phyloP scores from a whole-genome alignment of 2,113 vertebrate genomes.

The Sinocyclocheilus anophthalmus region DNA sequence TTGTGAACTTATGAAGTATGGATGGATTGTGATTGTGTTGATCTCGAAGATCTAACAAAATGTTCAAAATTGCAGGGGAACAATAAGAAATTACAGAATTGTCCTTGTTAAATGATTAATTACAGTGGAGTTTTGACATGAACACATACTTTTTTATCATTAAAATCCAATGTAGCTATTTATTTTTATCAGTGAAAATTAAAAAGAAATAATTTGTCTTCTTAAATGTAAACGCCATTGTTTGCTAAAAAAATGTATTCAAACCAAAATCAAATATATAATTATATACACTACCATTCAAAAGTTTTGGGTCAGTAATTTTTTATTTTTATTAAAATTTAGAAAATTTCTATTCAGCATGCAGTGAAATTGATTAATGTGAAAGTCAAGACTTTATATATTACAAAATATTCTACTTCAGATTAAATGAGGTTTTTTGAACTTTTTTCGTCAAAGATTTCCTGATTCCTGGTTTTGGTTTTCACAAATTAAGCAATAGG shows the following conservation, averaged over 20 bases:
- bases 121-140: background rate
- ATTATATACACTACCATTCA: background rate
- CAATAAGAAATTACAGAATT: background rate
- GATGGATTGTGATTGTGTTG: background rate
- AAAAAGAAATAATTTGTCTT: background rate
- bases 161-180: background rate
- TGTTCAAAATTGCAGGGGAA: background rate
- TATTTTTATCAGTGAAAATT: background rate
- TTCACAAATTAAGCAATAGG: background rate
- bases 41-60: background rate
- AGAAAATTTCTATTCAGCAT: too few species aligned
- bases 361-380: too few species aligned
- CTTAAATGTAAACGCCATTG: background rate
- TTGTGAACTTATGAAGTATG: background rate
- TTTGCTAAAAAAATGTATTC: background rate
- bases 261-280: rapidly evolving
- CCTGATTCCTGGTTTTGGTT: too few species aligned
- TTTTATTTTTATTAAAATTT: too few species aligned
- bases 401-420: background rate
- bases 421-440: too few species aligned
- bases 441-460: too few species aligned
- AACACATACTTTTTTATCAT: background rate
- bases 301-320: too few species aligned
- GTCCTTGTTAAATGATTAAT: background rate
- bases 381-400: too few species aligned